Evolutionary conservation across 2,888 invertebrate species (phyloP), one percentile per base, ranked within the genome.

Genomic region (Hemicrepidius hirtus): DNA sequence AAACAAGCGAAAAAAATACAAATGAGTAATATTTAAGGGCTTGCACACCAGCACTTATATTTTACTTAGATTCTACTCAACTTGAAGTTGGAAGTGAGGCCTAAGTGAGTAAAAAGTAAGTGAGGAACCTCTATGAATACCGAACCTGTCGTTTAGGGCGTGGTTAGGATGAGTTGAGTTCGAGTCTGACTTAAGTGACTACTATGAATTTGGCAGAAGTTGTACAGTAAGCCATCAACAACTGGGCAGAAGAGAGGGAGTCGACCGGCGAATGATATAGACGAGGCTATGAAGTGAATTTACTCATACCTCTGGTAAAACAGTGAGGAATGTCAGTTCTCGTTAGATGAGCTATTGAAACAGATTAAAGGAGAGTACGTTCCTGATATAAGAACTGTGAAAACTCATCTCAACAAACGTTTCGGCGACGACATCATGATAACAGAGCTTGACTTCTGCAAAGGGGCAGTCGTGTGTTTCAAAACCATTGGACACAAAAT

Each of bases 401-500:
- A 62, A 62, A 62, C 18, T 7, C 24, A 24, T 12, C 41, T 62
- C 24, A 24, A 62, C 24, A 62, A 62, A 46, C 46, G 49, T 57
- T n/a, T n/a, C n/a, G 28, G 53, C 3, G 67, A 68, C 32, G 71
- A 71, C 49, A 68, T 74, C 60, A 59, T 66, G 50, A 73, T 73
- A 18, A 35, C 70, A 40, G 68, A 67, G 53, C 32, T 18, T 66
- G 32, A n/a, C n/a, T n/a, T 59, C 53, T 71, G 50, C 32, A 68
- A 59, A 60, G 18, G 46, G 18, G 63, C 69, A 53, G 65, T 66
- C 67, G 63, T 63, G 37, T 68, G 70, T 55, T 75, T 75, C 60
- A 74, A 73, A 59, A 63, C 71, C 60, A 73, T 69, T 69, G 69
- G 75, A 28, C 63, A 75, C 71, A 73, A 73, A 57, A 73, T 75